A percentile compares a stretch with the other conserved stretches of the same genome.
These are phyloP conservation scores for Plectus sambesii DNA, from an alignment of 1,140 invertebrate genomes.

Conservation along the genomic window DNA sequence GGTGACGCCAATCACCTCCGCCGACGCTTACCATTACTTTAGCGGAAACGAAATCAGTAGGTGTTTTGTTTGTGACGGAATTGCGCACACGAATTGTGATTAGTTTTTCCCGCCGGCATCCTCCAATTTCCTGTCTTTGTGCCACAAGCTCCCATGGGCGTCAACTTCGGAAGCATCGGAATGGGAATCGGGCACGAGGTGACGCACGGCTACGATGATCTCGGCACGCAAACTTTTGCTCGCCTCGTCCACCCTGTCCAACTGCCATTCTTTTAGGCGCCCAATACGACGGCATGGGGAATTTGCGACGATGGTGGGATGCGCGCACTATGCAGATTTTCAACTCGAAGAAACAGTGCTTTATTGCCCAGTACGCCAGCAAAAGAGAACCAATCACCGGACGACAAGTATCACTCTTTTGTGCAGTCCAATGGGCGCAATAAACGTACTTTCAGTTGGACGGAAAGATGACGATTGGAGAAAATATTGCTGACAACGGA, in stretches of 20 bases:
- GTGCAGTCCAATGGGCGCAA: background rate
- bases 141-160: conserved; percentile 48
- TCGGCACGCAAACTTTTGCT: too few species aligned
- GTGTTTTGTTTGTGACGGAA: conserved; percentile 39
- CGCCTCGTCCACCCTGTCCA: too few species aligned
- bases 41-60: conserved; percentile 53
- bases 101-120: conserved; percentile 52
- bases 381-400: conserved; percentile 23
- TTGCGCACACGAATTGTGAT: conserved; percentile 16
- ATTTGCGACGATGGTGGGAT: background rate
- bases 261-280: conserved; percentile 16
- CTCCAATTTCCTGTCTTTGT: conserved; percentile 52
- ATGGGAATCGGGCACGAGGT: conserved; percentile 31
- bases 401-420: conserved; percentile 11
- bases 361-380: conserved; percentile 23
- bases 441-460: conserved; percentile 49
- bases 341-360: conserved; percentile 25
- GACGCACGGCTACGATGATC: conserved; percentile 24
- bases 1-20: conserved; percentile 49
- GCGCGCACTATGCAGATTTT: conserved; percentile 1
- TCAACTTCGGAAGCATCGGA: conserved; percentile 29
- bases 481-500: conserved; percentile 61
- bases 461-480: conserved; percentile 58
- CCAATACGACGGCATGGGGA: conserved; percentile 23
- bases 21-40: conserved; percentile 53